A percentile compares a stretch with the other conserved stretches of the same genome.
phyloP scores from a whole-genome alignment of 1,140 invertebrate genomes.

The Zaprionus africanus region DNA sequence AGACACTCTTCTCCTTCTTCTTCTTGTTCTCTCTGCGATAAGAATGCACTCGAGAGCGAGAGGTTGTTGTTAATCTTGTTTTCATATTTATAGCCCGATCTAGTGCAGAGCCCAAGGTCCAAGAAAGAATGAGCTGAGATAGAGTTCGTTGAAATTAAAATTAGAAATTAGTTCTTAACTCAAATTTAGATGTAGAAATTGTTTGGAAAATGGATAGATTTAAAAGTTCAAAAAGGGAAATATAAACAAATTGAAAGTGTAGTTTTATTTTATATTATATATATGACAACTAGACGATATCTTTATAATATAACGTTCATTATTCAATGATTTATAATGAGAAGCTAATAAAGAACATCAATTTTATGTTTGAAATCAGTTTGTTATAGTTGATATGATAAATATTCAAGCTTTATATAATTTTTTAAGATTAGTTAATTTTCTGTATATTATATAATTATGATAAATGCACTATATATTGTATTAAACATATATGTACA shows the following conservation, averaged over 20 bases:
- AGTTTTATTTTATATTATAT: too few species aligned
- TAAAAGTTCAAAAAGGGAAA: background rate
- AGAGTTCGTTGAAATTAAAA: background rate
- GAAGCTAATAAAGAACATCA: too few species aligned
- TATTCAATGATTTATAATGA: too few species aligned
- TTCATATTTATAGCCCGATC: conserved; percentile 10
- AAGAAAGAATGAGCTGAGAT: background rate
- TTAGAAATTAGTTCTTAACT: background rate
- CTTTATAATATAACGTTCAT: too few species aligned
- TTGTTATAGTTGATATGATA: too few species aligned
- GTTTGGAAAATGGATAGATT: background rate
- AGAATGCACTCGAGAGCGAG: background rate
- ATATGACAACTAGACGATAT: too few species aligned
- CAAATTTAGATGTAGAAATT: background rate
- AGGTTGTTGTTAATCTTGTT: conserved; percentile 17
- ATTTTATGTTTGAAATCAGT: too few species aligned
- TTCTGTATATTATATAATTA: too few species aligned
- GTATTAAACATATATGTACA: too few species aligned
- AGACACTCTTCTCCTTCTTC: background rate
- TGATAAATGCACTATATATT: too few species aligned
- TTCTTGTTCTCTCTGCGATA: background rate
- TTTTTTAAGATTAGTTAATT: too few species aligned
- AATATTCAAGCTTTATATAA: too few species aligned
- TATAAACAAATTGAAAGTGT: background rate
- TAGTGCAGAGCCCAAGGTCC: background rate